Evolutionary conservation across 2,888 invertebrate species (phyloP), one percentile per base, ranked within the genome.

Genomic region (Torymus tubicola): DNA sequence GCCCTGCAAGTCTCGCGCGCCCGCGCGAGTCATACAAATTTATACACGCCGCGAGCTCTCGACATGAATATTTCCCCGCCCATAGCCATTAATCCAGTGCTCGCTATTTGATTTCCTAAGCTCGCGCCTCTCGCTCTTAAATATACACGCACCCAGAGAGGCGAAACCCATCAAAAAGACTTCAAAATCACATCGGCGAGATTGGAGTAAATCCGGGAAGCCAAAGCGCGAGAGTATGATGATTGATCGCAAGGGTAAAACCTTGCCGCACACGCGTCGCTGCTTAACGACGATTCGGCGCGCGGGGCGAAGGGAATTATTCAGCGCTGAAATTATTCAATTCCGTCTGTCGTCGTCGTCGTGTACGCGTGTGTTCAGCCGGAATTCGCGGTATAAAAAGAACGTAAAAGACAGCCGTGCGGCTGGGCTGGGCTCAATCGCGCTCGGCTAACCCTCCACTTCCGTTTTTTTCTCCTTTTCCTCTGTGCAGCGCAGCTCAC

Each of bases 241-340:
- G 72, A 78, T 61, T 73, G 61, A 73, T 73, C 63, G 73, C 53
- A 42, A 50, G 18, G 21, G 14, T 71, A 78, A 72, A 73, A 61
- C 50, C 42, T 31, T 31, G 31, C 31, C 31, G 1, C 31, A 5
- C 31, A 42, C 42, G 42, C 42, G 42, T 50, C 18, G 50, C 42
- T 14, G 61, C 13, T 21, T 42, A 57, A 52, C n/a, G 14, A 58
- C 60, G 75, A 42, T 31, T 42, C 53, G 58, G n/a, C 18, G n/a
- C 18, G 4, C 16, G 31, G 24, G 50, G 1, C 24, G 64, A 14
- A 14, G 57, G 55, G 42, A 78, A 72, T 72, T 68, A 78, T 78
- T 68, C 72, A 78, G 16, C 72, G 64, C 16, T 53, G 52, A 65
- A 70, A 80, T 80, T 80, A 80, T 80, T 74, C 80, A 75, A 80